Evolutionary conservation across 2,888 invertebrate species (phyloP), one percentile per base, ranked within the genome.

Genomic region (Lucinisca nassula): DNA sequence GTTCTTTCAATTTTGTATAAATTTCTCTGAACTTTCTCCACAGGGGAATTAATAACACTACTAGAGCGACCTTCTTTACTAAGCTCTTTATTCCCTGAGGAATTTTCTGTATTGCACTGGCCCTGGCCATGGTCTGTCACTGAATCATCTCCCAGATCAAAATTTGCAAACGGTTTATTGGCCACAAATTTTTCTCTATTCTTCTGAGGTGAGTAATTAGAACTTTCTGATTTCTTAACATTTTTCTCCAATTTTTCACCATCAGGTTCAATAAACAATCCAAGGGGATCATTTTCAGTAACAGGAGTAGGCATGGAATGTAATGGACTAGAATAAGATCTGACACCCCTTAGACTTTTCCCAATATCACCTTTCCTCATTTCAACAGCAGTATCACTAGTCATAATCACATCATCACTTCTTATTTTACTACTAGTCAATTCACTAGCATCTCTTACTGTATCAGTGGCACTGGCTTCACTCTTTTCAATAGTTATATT

Each of bases 231-330:
- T 61, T 61, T 37, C 10, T 51, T 27, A 35, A 12, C 35, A 35
- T 35, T 35, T 61, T 61, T 30, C 14, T 58, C 10, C 6, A 17
- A 58, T 67, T 51, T 30, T 32, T 78, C 55, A 78, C 51, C 75
- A 61, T n/a, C 32, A 17, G 83, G 45, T 27, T 85, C 88, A 35
- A 86, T 84, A 86, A 99, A 97, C 4, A 98, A 98, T 8, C 99
- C 99, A 32, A 99, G 97, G 0, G 99, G 99, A 97, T 99, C 99
- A 96, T 99, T 98, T 95, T 98, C 97, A 0, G 98, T 98, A 0
- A 99, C 98, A 0, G 98, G 98, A 1, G 98, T 98, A 82, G 98
- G 97, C 37, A 95, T 76, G 80, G 92, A 92, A 90, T 90, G 89
- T 87, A 82, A 82, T 30, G 88, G 90, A 90, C 90, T 90, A 90